These are phyloP conservation scores for Rotaria socialis DNA, from an alignment of 2,888 invertebrate species.

Conservation along the genomic window DNA sequence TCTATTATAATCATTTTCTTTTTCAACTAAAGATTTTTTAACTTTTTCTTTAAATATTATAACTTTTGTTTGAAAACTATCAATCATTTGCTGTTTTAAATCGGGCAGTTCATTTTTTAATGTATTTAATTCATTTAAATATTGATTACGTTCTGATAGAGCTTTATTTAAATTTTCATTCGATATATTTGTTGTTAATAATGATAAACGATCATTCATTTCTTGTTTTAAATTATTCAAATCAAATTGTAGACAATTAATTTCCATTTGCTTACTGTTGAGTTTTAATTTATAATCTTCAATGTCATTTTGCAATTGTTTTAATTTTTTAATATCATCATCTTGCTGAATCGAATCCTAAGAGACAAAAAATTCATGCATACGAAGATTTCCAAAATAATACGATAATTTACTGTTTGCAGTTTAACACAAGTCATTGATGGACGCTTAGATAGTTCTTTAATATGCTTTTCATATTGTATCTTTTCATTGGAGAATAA, in stretches of 20 bases:
- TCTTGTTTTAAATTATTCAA: conserved; percentile 17
- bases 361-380: too few species aligned
- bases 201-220: not conserved
- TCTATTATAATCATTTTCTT: conserved; percentile 22
- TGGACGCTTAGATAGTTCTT: not conserved
- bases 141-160: not conserved
- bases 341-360: not conserved
- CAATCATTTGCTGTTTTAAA: conserved; percentile 34
- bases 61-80: conserved; percentile 23
- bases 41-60: not conserved
- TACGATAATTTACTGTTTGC: not conserved
- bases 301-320: not conserved
- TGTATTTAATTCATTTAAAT: conserved; percentile 9
- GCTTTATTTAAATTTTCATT: not conserved
- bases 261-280: conserved; percentile 26
- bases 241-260: conserved; percentile 27
- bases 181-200: not conserved
- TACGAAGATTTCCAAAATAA: not conserved
- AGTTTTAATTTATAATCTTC: conserved; percentile 25
- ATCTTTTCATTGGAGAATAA: not conserved
- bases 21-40: not conserved
- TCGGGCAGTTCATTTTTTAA: not conserved
- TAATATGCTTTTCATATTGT: not conserved
- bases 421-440: not conserved
- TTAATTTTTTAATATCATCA: not conserved